Evolutionary conservation across 2,888 invertebrate species (phyloP).

Genomic region (Spilarctia lutea): DNA sequence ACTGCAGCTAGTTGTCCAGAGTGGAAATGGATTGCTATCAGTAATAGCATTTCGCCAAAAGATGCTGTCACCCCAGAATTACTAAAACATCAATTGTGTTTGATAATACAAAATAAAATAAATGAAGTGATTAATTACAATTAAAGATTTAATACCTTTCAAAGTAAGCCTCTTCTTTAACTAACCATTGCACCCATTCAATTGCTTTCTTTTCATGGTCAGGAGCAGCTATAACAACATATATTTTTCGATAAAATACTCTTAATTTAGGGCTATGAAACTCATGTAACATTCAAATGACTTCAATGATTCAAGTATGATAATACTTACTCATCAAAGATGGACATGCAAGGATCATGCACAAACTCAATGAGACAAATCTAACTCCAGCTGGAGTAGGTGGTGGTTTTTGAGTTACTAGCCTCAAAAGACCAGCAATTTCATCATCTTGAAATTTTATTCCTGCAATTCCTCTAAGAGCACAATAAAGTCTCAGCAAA

Average conservation of each 20-base stretch:
- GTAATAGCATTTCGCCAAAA: slow-evolving; percentile 97
- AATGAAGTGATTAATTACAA: not conserved
- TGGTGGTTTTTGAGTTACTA: slow-evolving; percentile 95
- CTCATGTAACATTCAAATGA: not conserved
- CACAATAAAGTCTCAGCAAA: slow-evolving; percentile 95
- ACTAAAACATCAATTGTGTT: slow-evolving; percentile 68
- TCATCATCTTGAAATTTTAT: slow-evolving; percentile 98
- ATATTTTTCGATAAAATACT: slow-evolving; percentile 2
- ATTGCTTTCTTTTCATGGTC: slow-evolving; percentile 95
- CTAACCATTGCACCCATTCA: slow-evolving; percentile 98
- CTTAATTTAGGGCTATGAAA: not conserved
- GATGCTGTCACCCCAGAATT: slow-evolving; percentile 95
- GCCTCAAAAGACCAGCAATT: slow-evolving; percentile 92
- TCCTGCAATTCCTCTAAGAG: slow-evolving; percentile 96
- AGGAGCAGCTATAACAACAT: slow-evolving; percentile 80
- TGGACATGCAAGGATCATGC: slow-evolving; percentile 98
- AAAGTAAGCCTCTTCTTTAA: slow-evolving; percentile 95
- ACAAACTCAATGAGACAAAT: slow-evolving; percentile 96
- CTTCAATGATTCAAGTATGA: too few species aligned
- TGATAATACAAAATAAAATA: not conserved
- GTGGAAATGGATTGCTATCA: slow-evolving; percentile 99
- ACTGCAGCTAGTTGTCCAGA: slow-evolving; percentile 97
- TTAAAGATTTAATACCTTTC: slow-evolving; percentile 85
- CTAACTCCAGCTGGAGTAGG: slow-evolving; percentile 96
- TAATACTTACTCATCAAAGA: slow-evolving; percentile 89